Evolutionary conservation across 2,113 vertebrate genomes (phyloP).

Genomic region (Oplegnathus fasciatus): DNA sequence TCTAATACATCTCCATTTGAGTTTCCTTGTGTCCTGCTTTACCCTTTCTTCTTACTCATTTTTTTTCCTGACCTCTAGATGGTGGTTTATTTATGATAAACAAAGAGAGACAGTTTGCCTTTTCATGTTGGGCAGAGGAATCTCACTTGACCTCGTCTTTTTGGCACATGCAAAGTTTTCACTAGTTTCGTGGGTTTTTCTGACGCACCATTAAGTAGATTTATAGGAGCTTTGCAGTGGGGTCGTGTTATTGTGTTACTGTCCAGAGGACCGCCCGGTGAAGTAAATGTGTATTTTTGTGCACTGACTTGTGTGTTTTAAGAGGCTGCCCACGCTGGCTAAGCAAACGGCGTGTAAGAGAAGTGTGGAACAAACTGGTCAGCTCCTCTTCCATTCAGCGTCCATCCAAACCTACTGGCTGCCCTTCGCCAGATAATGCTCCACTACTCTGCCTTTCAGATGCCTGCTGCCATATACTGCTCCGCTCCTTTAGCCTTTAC

Average conservation of each 20-base stretch:
- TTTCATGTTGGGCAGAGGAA: conserved; percentile 28
- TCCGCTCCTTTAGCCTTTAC: conserved; percentile 3
- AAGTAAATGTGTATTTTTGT: conserved; percentile 74
- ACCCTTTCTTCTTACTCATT: background rate
- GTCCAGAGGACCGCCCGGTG: conserved; percentile 62
- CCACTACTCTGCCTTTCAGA: background rate
- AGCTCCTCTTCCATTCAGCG: conserved; percentile 63
- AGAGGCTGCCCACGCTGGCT: conserved; percentile 64
- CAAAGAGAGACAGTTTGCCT: conserved; percentile 46
- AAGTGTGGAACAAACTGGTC: conserved; percentile 80
- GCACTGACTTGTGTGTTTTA: conserved; percentile 64
- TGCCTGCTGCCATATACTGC: conserved; percentile 18
- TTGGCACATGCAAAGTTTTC: conserved; percentile 38
- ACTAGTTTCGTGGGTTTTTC: conserved; percentile 38
- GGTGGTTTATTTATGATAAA: conserved; percentile 59
- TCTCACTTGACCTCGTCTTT: conserved; percentile 34
- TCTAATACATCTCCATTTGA: conserved; percentile 11
- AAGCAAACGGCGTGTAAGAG: conserved; percentile 33
- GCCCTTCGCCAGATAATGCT: conserved; percentile 53
- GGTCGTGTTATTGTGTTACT: conserved; percentile 67
- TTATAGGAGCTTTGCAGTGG: conserved; percentile 57
- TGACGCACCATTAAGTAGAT: conserved; percentile 56
- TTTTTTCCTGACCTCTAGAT: conserved; percentile 11
- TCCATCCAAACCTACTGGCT: conserved; percentile 33
- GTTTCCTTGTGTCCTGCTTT: conserved; percentile 10